Base-by-base conservation (phyloP, 2,888 invertebrate species). In the Volucella zonaria region DNA sequence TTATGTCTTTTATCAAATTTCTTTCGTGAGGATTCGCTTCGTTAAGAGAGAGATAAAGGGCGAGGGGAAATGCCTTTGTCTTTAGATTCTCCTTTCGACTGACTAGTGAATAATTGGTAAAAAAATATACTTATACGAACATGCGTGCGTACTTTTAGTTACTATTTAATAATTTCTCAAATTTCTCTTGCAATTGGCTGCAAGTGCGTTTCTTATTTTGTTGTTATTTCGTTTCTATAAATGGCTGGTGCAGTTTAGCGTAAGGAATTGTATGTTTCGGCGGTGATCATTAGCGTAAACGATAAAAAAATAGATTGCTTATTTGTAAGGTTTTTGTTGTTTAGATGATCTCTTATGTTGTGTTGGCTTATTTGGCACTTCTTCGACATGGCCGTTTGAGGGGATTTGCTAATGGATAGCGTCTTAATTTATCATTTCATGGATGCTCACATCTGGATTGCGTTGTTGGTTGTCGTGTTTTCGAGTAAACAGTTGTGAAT, bases 341-440 rank as follows among this genome's bases (percentile, higher is more conserved):
- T 76, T 68, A 42, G 71, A 77, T 47, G 68, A 81, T 81, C 62
- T 71, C 81, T 76, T 68, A 77, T 52, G 49, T 49, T 74, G 76
- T 76, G 77, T 81, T 85, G 76, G 67, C 73, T 85, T 77, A 73
- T 85, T 85, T 85, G 85, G 85, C 85, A 85, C 85, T 85, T 85
- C 73, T 81, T 85, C 76, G 85, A 85, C 85, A 85, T 85, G 85
- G 81, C 85, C 85, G 76, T 68, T 67, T 81, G 73, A 67, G 75
- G 74, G 58, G 1, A 10, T 71, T 59, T 51, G 66, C 66, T 83
- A 80, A 52, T 76, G 15, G 66, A 75, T 79, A 79, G 79, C 71
- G 11, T 64, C 64, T 80, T 43, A 71, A 31, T 76, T 67, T 61
- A 58, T 68, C 54, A 62, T 52, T 58, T 71, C 76, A 73, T 67